Evolutionary conservation across 2,113 vertebrate species (phyloP).

Genomic region (Sphaerodactylus townsendi): DNA sequence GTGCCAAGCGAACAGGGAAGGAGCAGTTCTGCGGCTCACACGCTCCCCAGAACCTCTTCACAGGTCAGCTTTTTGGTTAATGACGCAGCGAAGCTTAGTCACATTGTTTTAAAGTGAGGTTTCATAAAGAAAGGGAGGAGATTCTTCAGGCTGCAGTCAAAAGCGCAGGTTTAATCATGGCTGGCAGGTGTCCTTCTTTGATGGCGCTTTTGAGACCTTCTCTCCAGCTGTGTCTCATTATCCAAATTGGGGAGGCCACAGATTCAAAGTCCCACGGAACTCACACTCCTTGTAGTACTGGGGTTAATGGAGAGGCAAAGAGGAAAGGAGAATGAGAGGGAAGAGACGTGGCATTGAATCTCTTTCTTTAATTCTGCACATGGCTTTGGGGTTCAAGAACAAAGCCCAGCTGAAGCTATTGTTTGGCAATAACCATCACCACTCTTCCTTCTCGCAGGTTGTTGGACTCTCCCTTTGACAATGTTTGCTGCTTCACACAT

Average conservation of each 20-base stretch:
- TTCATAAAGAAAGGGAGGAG: constrained; percentile 25
- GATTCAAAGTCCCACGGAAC: constrained; percentile 26
- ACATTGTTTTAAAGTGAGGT: constrained; percentile 41
- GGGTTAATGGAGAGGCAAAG: constrained; percentile 27
- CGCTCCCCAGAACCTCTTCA: not conserved
- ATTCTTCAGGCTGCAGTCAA: constrained; percentile 26
- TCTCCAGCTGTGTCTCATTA: constrained; percentile 44
- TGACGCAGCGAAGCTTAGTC: constrained; percentile 42
- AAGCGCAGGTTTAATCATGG: constrained; percentile 47
- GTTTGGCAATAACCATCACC: not conserved
- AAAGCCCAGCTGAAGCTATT: not conserved
- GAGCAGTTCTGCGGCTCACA: rapidly evolving
- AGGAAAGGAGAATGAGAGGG: not conserved
- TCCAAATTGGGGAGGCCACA: constrained; percentile 33
- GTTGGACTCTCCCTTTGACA: not conserved
- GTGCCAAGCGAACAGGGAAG: not conserved
- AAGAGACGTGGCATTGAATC: not conserved
- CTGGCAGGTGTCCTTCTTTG: constrained; percentile 52
- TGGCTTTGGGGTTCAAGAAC: not conserved
- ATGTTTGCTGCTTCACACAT: not conserved
- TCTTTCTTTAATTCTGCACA: not conserved
- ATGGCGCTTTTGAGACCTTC: constrained; percentile 47
- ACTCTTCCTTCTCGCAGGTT: not conserved
- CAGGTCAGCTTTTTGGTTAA: not conserved
- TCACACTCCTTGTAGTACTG: not conserved